Evolutionary conservation across 2,113 vertebrate species (phyloP).

Genomic region (Oophaga pumilio): DNA sequence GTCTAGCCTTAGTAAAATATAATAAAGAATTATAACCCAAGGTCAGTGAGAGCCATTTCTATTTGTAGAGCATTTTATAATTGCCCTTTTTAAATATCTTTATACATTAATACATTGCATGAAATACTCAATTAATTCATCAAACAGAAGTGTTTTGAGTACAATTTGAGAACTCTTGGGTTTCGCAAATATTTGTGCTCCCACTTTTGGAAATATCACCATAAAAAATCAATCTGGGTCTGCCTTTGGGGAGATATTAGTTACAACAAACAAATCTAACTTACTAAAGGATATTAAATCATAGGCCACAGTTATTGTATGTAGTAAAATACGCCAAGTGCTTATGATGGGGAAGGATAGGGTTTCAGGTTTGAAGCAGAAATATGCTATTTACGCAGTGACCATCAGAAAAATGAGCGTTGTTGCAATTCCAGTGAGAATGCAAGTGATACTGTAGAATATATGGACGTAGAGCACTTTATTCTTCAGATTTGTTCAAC

Average conservation of each 20-base stretch:
- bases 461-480: background rate
- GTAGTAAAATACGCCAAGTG: background rate
- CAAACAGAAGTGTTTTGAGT: background rate
- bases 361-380: background rate
- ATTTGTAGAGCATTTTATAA: too few relatives aligned
- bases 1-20: too few relatives aligned
- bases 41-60: too few relatives aligned
- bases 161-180: background rate
- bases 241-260: background rate
- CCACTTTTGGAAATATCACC: background rate
- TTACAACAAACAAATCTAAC: background rate
- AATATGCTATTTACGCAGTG: background rate
- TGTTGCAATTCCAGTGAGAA: background rate
- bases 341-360: background rate
- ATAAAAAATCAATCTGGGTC: conserved; percentile 1
- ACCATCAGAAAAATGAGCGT: background rate
- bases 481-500: background rate
- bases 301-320: background rate
- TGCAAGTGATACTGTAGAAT: background rate
- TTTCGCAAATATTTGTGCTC: background rate
- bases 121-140: background rate
- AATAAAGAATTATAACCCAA: too few relatives aligned
- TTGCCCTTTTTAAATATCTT: too few relatives aligned
- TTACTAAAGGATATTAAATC: background rate
- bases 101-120: background rate